Evolutionary conservation across 2,888 invertebrate species (phyloP).

Genomic region (Limnephilus lunatus): DNA sequence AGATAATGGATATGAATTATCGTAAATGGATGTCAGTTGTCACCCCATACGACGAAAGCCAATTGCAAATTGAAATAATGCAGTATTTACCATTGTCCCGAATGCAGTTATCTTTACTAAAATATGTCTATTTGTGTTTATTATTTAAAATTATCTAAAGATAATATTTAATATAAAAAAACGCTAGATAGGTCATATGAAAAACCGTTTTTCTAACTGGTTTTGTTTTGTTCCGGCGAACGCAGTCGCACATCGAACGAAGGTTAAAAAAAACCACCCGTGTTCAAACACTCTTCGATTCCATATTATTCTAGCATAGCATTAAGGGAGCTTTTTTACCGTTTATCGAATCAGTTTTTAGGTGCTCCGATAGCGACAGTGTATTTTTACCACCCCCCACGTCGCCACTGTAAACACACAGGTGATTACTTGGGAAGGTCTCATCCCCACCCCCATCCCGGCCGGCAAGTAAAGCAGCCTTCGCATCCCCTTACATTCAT

Average conservation of each 20-base stretch:
- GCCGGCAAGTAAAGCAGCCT: slow-evolving; percentile 2
- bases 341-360: not conserved
- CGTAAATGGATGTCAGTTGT: too few species aligned
- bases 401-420: not conserved
- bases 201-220: not conserved
- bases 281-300: not conserved
- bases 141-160: too few species aligned
- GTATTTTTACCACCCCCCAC: not conserved
- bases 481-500: slow-evolving; percentile 58
- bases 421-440: slow-evolving; percentile 18
- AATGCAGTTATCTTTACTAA: too few species aligned
- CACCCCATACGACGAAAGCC: too few species aligned
- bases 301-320: not conserved
- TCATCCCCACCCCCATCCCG: not conserved
- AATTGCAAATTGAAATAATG: too few species aligned
- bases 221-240: not conserved
- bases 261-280: not conserved
- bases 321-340: not conserved
- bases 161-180: not conserved
- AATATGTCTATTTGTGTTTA: too few species aligned
- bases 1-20: too few species aligned
- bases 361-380: not conserved
- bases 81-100: too few species aligned
- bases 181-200: not conserved
- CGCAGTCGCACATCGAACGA: not conserved